Percentiles rank a stretch among this genome's conserved stretches.
These are phyloP conservation scores for Agrotis exclamationis DNA, from an alignment of 2,888 invertebrate species.

Conservation along the genomic window DNA sequence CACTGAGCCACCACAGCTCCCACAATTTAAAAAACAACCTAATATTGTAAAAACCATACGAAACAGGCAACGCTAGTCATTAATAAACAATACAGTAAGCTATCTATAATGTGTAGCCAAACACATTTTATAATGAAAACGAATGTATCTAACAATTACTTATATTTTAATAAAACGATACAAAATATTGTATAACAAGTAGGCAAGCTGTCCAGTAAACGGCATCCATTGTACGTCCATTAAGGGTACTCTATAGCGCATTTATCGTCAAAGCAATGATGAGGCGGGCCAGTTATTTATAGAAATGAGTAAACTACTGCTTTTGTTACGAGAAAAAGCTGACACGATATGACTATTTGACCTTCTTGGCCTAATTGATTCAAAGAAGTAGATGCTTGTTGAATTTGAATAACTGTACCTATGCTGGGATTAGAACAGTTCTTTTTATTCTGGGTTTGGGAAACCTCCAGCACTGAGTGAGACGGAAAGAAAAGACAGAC, in stretches of 20 bases:
- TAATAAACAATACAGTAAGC: too few species aligned
- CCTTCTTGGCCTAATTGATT: not conserved
- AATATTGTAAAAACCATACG: too few species aligned
- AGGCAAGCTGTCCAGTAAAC: conserved; percentile 1
- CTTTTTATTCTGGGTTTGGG: not conserved
- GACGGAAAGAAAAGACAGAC: too few species aligned
- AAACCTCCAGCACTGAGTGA: too few species aligned
- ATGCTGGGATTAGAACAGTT: not conserved
- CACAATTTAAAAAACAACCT: too few species aligned
- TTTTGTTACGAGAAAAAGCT: not conserved
- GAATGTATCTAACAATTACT: not conserved
- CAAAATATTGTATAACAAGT: not conserved
- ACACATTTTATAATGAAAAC: not conserved
- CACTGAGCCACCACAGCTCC: too few species aligned
- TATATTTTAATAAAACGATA: conserved; percentile 15
- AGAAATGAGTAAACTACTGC: conserved; percentile 12
- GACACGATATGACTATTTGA: not conserved
- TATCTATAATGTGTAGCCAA: too few species aligned
- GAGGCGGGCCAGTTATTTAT: conserved; percentile 16
- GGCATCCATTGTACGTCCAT: conserved; percentile 14
- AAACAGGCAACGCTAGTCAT: too few species aligned
- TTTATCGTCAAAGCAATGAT: conserved; percentile 18
- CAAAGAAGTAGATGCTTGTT: not conserved
- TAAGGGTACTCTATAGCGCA: conserved; percentile 22
- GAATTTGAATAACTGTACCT: not conserved